phyloP scores from a whole-genome alignment of 2,797 vertebrate species.

The Chaunax sp. region DNA sequence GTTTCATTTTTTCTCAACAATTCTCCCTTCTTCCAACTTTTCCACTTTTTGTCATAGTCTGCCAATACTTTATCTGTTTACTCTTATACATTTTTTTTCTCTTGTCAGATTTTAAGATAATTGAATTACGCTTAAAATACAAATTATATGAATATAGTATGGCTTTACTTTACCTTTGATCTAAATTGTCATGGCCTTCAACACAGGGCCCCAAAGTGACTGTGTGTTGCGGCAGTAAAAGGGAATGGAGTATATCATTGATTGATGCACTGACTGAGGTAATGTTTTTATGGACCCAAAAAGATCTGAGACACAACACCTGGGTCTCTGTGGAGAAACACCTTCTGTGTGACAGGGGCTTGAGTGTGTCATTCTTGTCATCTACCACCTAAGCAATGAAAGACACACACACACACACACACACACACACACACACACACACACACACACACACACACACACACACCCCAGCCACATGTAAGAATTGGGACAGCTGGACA shows the following conservation, averaged over 20 bases:
- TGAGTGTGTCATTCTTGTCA: slow-evolving; percentile 70
- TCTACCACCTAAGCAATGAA: slow-evolving; percentile 52
- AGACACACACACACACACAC: slow-evolving; percentile 29
- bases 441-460: slow-evolving; percentile 19
- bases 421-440: slow-evolving; percentile 20
- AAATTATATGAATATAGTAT: slow-evolving; percentile 12
- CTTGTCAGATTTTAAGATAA: not conserved
- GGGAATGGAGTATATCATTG: slow-evolving; percentile 56
- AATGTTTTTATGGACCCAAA: slow-evolving; percentile 73
- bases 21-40: slow-evolving; percentile 1
- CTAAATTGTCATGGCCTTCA: slow-evolving; percentile 38
- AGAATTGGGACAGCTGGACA: slow-evolving; percentile 57
- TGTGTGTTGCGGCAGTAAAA: slow-evolving; percentile 37
- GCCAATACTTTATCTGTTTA: slow-evolving; percentile 7
- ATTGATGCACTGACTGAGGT: slow-evolving; percentile 67
- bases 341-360: slow-evolving; percentile 69
- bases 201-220: slow-evolving; percentile 23
- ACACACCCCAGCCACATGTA: slow-evolving; percentile 56
- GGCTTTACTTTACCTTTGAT: slow-evolving; percentile 18
- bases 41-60: slow-evolving; percentile 10
- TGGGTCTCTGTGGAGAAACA: slow-evolving; percentile 76
- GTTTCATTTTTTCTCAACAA: not conserved
- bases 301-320: slow-evolving; percentile 72
- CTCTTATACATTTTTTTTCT: not conserved
- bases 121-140: slow-evolving; percentile 1